Evolutionary conservation across 2,797 vertebrate genomes (phyloP), one percentile per base, ranked within the genome.

Genomic region (Tragopan temminckii): DNA sequence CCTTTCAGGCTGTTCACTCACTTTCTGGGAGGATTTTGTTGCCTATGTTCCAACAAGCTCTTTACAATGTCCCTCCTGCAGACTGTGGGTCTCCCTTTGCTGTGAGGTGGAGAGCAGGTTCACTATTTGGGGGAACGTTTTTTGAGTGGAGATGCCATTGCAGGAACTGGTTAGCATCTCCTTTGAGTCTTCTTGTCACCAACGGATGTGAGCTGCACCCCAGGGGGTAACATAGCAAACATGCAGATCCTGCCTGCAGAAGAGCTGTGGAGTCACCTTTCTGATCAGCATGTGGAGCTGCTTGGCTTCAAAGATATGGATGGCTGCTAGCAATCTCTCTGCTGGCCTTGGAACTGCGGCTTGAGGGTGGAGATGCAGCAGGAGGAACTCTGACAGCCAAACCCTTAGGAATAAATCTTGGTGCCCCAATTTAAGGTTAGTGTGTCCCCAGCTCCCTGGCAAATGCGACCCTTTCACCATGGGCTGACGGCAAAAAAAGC

Each of bases 221-320:
- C 20, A n/a, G 29, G 57, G 85, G 57, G 11, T 33, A 68, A 27
- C 68, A n/a, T 79, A 46, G 52, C 50, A 64, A 45, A 74, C 69
- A 25, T 31, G 53, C 42, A 67, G 43, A 31, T 57, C 11, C 8
- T 13, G 19, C 0, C 1, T 66, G 36, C 50, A 43, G 45, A 25
- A 21, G 40, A 45, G 35, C 14, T 0, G 3, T 13, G 36, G 38
- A 0, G 0, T 69, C 45, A 16, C 27, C 36, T 14, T 23, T 3
- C 25, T 61, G 24, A 66, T n/a, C 52, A 70, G 58, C 77, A 79
- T 36, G 24, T 62, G 10, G 50, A 69, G 45, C 55, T 61, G 9
- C 58, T 59, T 24, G 31, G 43, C 33, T 25, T 63, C 46, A 29
- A 66, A 29, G 29, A 45, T 0, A 0, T 24, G 27, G 25, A 21